Evolutionary conservation across 2,797 vertebrate species (phyloP), one percentile per base, ranked within the genome.

Genomic region (Merluccius polli): DNA sequence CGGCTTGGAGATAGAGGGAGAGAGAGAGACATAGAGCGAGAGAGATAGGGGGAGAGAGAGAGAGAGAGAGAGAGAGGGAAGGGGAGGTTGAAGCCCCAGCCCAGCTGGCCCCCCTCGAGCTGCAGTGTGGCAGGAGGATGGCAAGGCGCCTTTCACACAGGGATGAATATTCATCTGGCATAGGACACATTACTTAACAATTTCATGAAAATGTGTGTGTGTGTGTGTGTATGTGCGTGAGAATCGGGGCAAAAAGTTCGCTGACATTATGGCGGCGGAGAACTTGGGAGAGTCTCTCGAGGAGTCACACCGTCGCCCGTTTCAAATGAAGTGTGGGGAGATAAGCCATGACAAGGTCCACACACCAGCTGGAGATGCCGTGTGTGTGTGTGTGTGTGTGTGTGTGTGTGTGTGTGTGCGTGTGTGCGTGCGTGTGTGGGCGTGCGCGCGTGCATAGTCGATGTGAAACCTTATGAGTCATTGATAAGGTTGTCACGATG

Each of bases 361-460:
- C 87, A 82, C 87, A 86, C 85, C 86, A 87, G 86, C 87, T 87
- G 86, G 83, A 86, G 83, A 80, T 74, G 74, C 63, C 63, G 52
- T 63, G 52, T 59, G 18, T n/a, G 52, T 63, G 52, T 18, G 18
- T n/a, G 16, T n/a, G 10, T n/a, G 24, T n/a, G 18, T 4, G 4
- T 12, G n/a, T n/a, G n/a, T n/a, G n/a, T n/a, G n/a, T n/a, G n/a
- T n/a, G n/a, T n/a, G 8, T 7, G 4, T 8, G 35, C 35, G 35
- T 67, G 63, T 67, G 65, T 30, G 65, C 11, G 21, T n/a, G 18
- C 13, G 10, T 16, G 52, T 63, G 52, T 59, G 18, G 4, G n/a
- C 15, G 52, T 18, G 18, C 52, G 16, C 27, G 7, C 24, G 16
- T 16, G 29, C 10, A 9, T 24, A 15, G 13, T 41, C 16, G 38